Percentiles rank a stretch among this genome's conserved stretches.
These are phyloP conservation scores for Cryptocheilus praepositus DNA, from an alignment of 2,888 invertebrate species.

Conservation along the genomic window DNA sequence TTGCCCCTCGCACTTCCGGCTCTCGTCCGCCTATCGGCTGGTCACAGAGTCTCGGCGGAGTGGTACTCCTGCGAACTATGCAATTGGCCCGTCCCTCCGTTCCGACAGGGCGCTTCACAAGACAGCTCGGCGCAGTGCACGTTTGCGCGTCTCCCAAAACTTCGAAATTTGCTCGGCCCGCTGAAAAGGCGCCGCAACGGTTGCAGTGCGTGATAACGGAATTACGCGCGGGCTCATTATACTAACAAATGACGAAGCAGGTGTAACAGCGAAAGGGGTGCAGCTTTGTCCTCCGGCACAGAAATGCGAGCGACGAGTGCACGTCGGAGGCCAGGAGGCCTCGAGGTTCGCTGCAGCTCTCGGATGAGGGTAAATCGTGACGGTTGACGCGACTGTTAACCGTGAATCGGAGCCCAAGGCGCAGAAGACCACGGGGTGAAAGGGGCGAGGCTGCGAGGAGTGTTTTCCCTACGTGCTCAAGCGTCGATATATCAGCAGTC, in stretches of 20 bases:
- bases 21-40: conserved; percentile 8
- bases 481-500: conserved; percentile 54
- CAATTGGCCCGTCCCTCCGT: not conserved
- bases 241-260: too few species aligned
- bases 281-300: too few species aligned
- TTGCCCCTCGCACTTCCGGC: conserved; percentile 6
- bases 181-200: too few species aligned
- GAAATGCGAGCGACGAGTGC: not conserved
- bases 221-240: too few species aligned
- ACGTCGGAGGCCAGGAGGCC: not conserved
- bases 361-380: too few species aligned
- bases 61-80: not conserved
- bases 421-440: conserved; percentile 6
- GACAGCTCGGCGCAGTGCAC: too few species aligned
- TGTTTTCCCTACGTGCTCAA: conserved; percentile 33
- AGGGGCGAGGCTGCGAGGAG: conserved; percentile 19
- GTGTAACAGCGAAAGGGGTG: too few species aligned
- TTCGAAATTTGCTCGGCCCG: too few species aligned
- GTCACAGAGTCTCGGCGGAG: not conserved
- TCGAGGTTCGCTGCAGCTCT: too few species aligned
- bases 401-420: conserved; percentile 10
- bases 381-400: not conserved
- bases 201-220: too few species aligned
- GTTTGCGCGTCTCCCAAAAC: too few species aligned
- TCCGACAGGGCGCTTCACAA: too few species aligned